Conservation (phyloP, 2,113 vertebrate species). For the Triplophysa tibetana region DNA sequence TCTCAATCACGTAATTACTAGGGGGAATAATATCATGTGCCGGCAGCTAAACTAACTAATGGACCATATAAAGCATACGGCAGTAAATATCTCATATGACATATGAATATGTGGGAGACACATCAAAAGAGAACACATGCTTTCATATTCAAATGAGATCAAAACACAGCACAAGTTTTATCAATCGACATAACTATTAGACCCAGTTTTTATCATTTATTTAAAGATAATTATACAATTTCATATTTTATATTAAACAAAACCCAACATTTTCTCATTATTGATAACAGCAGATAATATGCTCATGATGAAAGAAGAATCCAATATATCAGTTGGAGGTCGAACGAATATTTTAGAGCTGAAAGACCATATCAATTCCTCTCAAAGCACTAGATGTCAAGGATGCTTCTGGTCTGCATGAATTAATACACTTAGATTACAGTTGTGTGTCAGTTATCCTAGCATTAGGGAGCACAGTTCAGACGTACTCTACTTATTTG, state of each 20-base stretch:
- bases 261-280: neutral
- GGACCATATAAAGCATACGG: too few relatives aligned
- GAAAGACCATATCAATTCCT: neutral
- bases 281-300: conserved; percentile 7
- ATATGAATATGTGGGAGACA: conserved; percentile 47
- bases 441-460: conserved; percentile 30
- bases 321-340: neutral
- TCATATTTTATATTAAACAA: neutral
- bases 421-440: conserved; percentile 26
- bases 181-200: neutral
- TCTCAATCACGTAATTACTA: too few relatives aligned
- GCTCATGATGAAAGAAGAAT: neutral
- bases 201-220: neutral
- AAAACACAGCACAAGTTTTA: conserved; percentile 34
- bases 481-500: conserved; percentile 46
- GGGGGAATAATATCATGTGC: too few relatives aligned
- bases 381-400: neutral
- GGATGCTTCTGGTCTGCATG: neutral
- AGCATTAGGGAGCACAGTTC: conserved; percentile 30
- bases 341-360: neutral
- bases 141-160: conserved; percentile 59
- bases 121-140: conserved; percentile 51
- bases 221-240: neutral
- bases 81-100: too few relatives aligned
- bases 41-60: too few relatives aligned